These are phyloP conservation scores for Platichthys flesus DNA, from an alignment of 2,113 vertebrate species.

Conservation along the genomic window DNA sequence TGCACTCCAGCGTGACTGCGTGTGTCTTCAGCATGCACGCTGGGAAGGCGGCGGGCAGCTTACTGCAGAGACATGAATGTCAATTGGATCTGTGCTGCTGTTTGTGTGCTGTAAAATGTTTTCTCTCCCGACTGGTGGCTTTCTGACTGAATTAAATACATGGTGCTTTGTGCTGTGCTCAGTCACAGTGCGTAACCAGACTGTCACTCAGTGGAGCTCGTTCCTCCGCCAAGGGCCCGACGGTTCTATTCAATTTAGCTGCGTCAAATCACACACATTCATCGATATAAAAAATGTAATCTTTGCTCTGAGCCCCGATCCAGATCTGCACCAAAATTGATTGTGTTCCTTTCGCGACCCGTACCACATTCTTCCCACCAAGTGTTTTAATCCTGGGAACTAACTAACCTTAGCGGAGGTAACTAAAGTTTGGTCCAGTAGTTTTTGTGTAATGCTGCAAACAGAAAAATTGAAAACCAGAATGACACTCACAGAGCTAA, in stretches of 20 bases:
- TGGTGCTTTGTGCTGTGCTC: conserved; percentile 3
- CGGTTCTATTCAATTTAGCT: not conserved
- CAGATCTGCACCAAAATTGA: too few species aligned
- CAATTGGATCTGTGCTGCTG: conserved; percentile 34
- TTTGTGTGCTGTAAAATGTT: conserved; percentile 1
- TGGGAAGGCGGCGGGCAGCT: conserved; percentile 40
- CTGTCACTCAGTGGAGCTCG: not conserved
- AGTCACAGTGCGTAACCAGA: not conserved
- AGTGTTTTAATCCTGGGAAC: too few species aligned
- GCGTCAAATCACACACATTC: too few species aligned
- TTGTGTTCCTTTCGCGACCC: too few species aligned
- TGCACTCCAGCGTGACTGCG: conserved; percentile 38
- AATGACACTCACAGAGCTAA: too few species aligned
- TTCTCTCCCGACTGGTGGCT: conserved; percentile 9
- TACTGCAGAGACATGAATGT: conserved; percentile 30
- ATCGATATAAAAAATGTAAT: too few species aligned
- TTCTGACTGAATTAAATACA: conserved; percentile 7
- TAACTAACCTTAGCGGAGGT: too few species aligned
- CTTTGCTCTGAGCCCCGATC: too few species aligned
- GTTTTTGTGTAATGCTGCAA: too few species aligned
- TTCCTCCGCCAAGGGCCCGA: not conserved
- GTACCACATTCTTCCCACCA: too few species aligned
- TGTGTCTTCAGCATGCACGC: conserved; percentile 40
- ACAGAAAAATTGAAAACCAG: too few species aligned
- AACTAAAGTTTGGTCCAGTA: too few species aligned